Evolutionary conservation across 2,113 vertebrate species (phyloP).

Genomic region (Ifrita kowaldi): DNA sequence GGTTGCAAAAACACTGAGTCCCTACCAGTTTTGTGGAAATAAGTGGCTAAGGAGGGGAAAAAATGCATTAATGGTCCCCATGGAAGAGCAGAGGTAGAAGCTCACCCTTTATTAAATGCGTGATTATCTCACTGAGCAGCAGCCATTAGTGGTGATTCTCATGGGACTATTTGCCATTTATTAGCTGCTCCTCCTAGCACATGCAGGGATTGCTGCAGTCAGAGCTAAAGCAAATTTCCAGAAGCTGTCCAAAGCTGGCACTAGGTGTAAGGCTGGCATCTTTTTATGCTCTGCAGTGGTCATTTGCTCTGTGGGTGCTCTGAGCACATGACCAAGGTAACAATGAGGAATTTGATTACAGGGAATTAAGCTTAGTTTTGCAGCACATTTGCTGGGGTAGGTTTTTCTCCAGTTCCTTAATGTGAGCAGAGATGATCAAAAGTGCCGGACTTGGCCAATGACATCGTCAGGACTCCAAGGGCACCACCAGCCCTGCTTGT

Average conservation of each 20-base stretch:
- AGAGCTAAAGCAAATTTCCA: neutral
- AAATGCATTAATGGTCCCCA: neutral
- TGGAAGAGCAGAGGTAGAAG: neutral
- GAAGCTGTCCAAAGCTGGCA: neutral
- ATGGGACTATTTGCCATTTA: neutral
- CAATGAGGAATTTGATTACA: neutral
- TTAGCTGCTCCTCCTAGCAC: neutral
- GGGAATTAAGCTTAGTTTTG: neutral
- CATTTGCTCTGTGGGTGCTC: neutral
- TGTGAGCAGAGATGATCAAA: neutral
- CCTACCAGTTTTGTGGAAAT: neutral
- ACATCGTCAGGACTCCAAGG: neutral
- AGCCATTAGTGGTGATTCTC: neutral
- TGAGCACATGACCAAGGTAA: neutral
- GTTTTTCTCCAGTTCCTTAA: neutral
- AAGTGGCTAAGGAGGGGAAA: neutral
- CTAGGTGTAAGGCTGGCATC: neutral
- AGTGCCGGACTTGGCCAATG: neutral
- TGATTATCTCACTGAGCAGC: neutral
- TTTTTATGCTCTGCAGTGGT: neutral
- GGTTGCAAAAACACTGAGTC: neutral
- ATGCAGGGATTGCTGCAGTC: neutral
- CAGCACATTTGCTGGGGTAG: neutral
- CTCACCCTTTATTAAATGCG: constrained; percentile 20
- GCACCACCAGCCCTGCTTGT: neutral